Conservation (phyloP, 2,888 invertebrate species). For the Fragum fragum region DNA sequence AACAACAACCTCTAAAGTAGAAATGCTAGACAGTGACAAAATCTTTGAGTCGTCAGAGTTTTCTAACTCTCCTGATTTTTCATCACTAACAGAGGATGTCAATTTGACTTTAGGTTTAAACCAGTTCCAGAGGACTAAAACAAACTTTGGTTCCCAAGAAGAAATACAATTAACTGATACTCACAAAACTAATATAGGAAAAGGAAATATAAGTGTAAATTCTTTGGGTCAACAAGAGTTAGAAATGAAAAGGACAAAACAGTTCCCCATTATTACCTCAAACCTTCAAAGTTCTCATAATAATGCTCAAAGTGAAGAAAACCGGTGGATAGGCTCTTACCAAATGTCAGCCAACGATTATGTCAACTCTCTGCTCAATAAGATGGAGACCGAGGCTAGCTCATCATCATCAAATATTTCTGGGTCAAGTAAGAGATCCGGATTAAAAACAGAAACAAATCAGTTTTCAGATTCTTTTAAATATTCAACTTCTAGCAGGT, state of each 20-base stretch:
- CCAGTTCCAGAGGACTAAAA: conserved; percentile 14
- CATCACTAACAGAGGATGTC: conserved; percentile 52
- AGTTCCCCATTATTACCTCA: conserved; percentile 31
- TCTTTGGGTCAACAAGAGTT: neutral
- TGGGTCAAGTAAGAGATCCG: neutral
- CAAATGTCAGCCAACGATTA: conserved; percentile 48
- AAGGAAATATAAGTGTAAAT: conserved; percentile 9
- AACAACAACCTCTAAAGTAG: neutral
- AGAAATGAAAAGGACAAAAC: conserved; percentile 1
- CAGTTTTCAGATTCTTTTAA: conserved; percentile 5
- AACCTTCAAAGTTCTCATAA: conserved; percentile 25
- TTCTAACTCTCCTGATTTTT: conserved; percentile 59
- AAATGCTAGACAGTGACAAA: conserved; percentile 35
- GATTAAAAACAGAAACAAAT: neutral
- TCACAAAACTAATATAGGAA: conserved; percentile 9
- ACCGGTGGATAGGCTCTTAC: conserved; percentile 48
- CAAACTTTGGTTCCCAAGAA: conserved; percentile 10
- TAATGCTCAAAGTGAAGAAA: conserved; percentile 39
- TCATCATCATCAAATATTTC: neutral
- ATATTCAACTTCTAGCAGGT: neutral
- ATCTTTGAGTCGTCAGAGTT: conserved; percentile 50
- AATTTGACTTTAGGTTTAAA: conserved; percentile 32
- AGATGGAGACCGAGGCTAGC: conserved; percentile 25
- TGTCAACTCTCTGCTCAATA: conserved; percentile 47
- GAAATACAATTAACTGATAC: neutral